These are phyloP conservation scores for Zelleria hepariella DNA, from an alignment of 2,888 invertebrate species.

Conservation along the genomic window DNA sequence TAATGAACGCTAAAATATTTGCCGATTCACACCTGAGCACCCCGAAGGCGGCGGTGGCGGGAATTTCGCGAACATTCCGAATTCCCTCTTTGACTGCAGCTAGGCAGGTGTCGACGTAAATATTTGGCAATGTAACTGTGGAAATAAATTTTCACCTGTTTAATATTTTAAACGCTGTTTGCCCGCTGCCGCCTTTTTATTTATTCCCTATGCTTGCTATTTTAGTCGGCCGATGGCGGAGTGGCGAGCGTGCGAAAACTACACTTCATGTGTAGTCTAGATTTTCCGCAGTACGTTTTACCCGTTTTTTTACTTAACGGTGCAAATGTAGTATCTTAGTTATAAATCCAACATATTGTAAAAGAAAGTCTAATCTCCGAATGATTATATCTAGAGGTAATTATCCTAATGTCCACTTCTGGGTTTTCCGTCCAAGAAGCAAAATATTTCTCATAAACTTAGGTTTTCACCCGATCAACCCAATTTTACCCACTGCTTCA, in stretches of 20 bases:
- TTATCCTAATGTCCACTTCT: too few species aligned
- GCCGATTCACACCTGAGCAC: slow-evolving; percentile 43
- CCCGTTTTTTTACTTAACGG: too few species aligned
- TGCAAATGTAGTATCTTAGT: too few species aligned
- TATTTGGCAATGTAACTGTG: slow-evolving; percentile 3
- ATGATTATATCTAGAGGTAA: too few species aligned
- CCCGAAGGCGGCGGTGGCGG: slow-evolving; percentile 11
- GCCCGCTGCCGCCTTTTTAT: background rate
- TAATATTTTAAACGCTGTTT: background rate
- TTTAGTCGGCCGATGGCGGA: too few species aligned
- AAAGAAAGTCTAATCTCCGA: too few species aligned
- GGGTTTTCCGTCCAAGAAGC: too few species aligned
- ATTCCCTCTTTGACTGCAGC: slow-evolving; percentile 23
- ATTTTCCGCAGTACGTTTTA: background rate
- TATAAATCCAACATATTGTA: too few species aligned
- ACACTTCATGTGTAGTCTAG: background rate
- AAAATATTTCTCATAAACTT: too few species aligned
- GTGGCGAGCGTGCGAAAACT: background rate
- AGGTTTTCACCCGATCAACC: too few species aligned
- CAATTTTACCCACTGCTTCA: too few species aligned
- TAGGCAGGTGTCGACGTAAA: slow-evolving; percentile 2
- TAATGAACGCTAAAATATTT: slow-evolving; percentile 62
- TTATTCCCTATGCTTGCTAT: background rate
- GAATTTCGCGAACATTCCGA: slow-evolving; percentile 23
- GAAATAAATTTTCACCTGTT: slow-evolving; percentile 2